A percentile compares a stretch with the other conserved stretches of the same genome.
Conservation (phyloP, 2,888 invertebrate genomes). For the Acrobasis consociella region DNA sequence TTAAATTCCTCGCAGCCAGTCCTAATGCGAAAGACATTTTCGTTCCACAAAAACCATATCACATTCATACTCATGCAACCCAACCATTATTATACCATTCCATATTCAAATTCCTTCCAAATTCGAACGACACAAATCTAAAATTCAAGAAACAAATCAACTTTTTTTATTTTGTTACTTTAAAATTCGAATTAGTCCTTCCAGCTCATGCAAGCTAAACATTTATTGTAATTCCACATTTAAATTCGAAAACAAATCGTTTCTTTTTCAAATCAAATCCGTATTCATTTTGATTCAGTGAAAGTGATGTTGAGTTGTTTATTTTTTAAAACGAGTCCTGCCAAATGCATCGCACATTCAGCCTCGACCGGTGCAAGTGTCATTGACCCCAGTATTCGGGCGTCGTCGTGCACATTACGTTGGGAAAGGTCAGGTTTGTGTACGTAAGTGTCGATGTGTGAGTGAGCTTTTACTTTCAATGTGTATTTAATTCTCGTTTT, state of each 20-base stretch:
- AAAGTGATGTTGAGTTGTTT: slow-evolving; percentile 57
- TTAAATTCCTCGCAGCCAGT: not conserved
- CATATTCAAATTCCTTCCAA: slow-evolving; percentile 24
- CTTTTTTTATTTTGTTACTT: not conserved
- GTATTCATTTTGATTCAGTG: slow-evolving; percentile 46
- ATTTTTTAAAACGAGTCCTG: slow-evolving; percentile 61
- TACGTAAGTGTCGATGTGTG: slow-evolving; percentile 40
- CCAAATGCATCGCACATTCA: slow-evolving; percentile 67
- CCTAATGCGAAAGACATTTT: slow-evolving; percentile 12
- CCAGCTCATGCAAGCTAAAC: slow-evolving; percentile 6
- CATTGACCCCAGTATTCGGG: slow-evolving; percentile 74
- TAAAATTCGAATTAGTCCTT: slow-evolving; percentile 8
- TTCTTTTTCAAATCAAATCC: slow-evolving; percentile 14
- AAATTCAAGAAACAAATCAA: slow-evolving; percentile 10
- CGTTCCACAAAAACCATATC: slow-evolving; percentile 1
- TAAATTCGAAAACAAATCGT: slow-evolving; percentile 8
- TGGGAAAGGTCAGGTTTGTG: slow-evolving; percentile 77
- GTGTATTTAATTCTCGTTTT: slow-evolving; percentile 32
- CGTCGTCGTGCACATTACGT: slow-evolving; percentile 66
- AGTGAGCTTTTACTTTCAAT: slow-evolving; percentile 71
- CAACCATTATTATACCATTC: slow-evolving; percentile 18
- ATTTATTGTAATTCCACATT: slow-evolving; percentile 4
- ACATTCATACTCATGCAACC: slow-evolving; percentile 11
- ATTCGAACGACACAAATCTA: slow-evolving; percentile 24
- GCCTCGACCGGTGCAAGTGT: slow-evolving; percentile 62